A percentile compares a stretch with the other conserved stretches of the same genome.
phyloP scores from a whole-genome alignment of 2,113 vertebrate genomes.

The Meleagris gallopavo region DNA sequence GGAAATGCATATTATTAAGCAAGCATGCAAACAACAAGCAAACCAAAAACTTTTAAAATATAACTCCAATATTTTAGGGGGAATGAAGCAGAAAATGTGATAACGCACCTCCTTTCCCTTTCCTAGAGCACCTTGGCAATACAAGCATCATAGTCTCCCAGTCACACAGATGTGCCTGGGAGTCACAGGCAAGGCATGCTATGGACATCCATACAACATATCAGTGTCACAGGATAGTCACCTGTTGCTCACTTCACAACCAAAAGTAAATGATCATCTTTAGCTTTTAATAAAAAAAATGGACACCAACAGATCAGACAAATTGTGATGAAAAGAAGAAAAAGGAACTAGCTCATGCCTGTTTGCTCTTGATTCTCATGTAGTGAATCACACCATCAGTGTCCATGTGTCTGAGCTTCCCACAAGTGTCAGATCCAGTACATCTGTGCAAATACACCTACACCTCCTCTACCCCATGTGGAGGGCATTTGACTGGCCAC shows the following conservation, averaged over 20 bases:
- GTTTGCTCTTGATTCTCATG: neutral
- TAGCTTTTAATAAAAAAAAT: accelerated
- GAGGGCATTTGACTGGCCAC: neutral
- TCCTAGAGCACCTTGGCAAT: neutral
- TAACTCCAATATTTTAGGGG: neutral
- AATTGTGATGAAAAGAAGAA: neutral
- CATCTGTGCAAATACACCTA: neutral
- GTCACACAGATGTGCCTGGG: neutral
- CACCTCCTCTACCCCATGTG: neutral
- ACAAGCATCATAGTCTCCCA: neutral
- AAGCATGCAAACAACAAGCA: neutral
- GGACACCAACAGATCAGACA: neutral
- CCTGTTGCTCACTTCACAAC: neutral
- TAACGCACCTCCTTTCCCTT: neutral
- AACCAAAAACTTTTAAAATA: neutral
- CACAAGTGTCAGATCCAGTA: neutral
- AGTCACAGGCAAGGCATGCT: neutral
- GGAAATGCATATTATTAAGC: neutral
- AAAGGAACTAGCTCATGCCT: neutral
- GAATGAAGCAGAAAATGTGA: neutral
- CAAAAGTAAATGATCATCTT: neutral
- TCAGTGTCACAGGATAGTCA: neutral
- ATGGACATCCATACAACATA: neutral
- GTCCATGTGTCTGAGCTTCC: neutral
- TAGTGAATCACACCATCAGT: neutral